Base-by-base conservation (phyloP, 1,140 invertebrate genomes). In the Solen grandis region DNA sequence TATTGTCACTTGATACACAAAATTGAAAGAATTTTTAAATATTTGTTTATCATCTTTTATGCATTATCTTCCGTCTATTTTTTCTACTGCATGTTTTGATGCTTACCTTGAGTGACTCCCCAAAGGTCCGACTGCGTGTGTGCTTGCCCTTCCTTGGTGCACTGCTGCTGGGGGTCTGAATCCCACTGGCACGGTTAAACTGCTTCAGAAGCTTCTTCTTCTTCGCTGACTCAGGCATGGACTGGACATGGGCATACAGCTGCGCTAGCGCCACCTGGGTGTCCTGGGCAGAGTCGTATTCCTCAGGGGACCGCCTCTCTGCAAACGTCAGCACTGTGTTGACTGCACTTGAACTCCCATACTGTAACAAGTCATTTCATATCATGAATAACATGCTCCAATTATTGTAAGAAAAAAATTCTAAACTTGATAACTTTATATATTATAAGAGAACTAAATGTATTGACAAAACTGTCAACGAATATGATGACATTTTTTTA, bases 181-280 rank as follows among this genome's bases (percentile, higher is more conserved):
- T n/a, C 46, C 25, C 38, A 62, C 38, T 25, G 13, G 63, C 62
- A 25, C 62, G 60, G 70, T 82, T 77, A 57, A 91, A 88, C 89
- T 97, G 96, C 89, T 97, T 97, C 16, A 98, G 95, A 0, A 98
- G 93, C 41, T 96, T 94, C 3, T 96, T 93, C 89, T 98, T 98
- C 85, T 97, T 96, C 0, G 95, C 95, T 0, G 96, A 97, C 88
- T 98, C 96, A 0, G 97, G 97, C 92, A 98, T 93, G 36, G 95
- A 94, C 88, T 97, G 96, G 57, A 99, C 97, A 86, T 98, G 95
- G 1, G 97, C 96, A 88, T 98, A 98, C 0, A 99, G 93, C 86
- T 98, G 95, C 10, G 97, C 97, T 5, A 99, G 92, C n/a, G 96
- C 97, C 1, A 96, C 95, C 89, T 97, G 96, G 0, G 97, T 97